Base-by-base conservation (phyloP, 2,797 vertebrate genomes). In the Halcyon leucocephala region DNA sequence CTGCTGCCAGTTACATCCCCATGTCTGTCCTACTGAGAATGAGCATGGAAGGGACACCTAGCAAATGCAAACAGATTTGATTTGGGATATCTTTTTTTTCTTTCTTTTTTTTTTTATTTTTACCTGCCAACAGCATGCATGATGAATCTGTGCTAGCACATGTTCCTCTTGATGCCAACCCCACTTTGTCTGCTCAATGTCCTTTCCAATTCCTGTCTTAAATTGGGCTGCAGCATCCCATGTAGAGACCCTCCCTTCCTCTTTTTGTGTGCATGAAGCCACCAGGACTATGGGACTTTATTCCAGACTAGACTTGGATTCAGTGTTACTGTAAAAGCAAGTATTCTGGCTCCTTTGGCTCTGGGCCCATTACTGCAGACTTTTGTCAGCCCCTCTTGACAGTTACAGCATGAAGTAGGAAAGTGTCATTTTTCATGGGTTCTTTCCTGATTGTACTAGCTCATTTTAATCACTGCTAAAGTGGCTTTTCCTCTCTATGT, bases 91-190 rank as follows among this genome's bases (percentile, higher is more conserved):
- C 14, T 55, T 61, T 31, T 58, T 44, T 44, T 20, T 51, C 20
- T 20, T 76, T 71, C 17, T 8, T 18, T 18, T 20, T 51, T 51
- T 20, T 76, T 80, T 78, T 42, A 35, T 64, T 55, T 64, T 79
- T 54, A 13, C 62, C 51, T 64, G 22, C 54, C 80, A 95, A 72
- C 55, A 37, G 29, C 25, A 81, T 1, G 2, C 24, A 60, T 91
- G 81, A 79, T 66, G 74, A 93, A 89, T 89, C 64, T 87, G 37
- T 93, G 86, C 61, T 67, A 77, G 35, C 70, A 84, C 90, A 54
- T 44, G n/a, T 80, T 90, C 52, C 48, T 44, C 41, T 85, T 82
- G 26, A 29, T 95, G 39, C 77, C 90, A 83, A 91, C 48, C 62
- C 65, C 78, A 90, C 81, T 67, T 81, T 90, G 72, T 93, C 91